Percentiles rank a stretch among this genome's conserved stretches.
These are phyloP conservation scores for Drosophila elegans DNA, from an alignment of 1,140 invertebrate genomes.

Conservation along the genomic window DNA sequence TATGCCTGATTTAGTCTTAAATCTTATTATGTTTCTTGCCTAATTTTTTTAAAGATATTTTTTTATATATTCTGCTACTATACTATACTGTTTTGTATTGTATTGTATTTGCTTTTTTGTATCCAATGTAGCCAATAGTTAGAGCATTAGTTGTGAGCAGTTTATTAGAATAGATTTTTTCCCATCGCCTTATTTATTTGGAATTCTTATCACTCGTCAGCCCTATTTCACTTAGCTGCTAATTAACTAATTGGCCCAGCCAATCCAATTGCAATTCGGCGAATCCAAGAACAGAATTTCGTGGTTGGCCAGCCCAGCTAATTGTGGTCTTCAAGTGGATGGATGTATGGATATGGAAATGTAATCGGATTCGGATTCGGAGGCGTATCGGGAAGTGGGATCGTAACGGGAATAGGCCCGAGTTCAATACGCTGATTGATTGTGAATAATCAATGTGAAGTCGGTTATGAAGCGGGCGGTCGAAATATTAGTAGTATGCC, in stretches of 20 bases:
- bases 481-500: background rate
- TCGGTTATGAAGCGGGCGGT: constrained; percentile 32
- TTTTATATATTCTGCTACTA: no score
- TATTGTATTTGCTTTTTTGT: no score
- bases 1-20: no score
- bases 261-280: constrained; percentile 48
- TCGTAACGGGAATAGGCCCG: constrained; percentile 32
- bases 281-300: constrained; percentile 20
- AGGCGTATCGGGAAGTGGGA: constrained; percentile 29
- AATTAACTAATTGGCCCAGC: constrained; percentile 73
- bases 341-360: constrained; percentile 1
- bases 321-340: constrained; percentile 43
- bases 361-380: constrained; percentile 6
- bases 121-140: background rate
- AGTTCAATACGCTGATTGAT: constrained; percentile 71
- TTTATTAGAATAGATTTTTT: background rate
- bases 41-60: no score
- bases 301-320: constrained; percentile 42
- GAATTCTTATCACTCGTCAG: constrained; percentile 3
- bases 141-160: background rate
- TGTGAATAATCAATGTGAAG: constrained; percentile 37
- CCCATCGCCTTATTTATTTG: constrained; percentile 2
- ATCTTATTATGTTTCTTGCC: no score
- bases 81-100: no score
- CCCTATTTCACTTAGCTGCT: constrained; percentile 42